Conservation (phyloP, 2,888 invertebrate genomes). For the Polyploca ridens region DNA sequence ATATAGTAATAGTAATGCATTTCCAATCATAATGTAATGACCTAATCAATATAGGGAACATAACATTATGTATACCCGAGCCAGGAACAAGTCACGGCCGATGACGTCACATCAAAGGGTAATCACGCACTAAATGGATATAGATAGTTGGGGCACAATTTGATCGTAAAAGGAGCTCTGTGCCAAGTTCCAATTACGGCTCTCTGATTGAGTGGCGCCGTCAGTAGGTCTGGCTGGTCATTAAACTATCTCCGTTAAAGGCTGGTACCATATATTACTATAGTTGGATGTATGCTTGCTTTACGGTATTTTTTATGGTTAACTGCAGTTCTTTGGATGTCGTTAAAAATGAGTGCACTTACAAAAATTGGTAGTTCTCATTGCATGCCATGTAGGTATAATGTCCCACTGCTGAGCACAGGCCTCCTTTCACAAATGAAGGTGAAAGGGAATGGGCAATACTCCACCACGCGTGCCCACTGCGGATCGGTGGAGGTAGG, state of each 20-base stretch:
- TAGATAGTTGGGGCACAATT: constrained; percentile 45
- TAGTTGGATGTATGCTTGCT: constrained; percentile 15
- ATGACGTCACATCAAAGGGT: constrained; percentile 41
- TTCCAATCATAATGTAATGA: too few species aligned
- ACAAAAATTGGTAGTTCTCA: not conserved
- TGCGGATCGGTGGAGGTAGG: too few species aligned
- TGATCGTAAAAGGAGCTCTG: constrained; percentile 64
- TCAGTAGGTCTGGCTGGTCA: constrained; percentile 52
- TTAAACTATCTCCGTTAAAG: constrained; percentile 52
- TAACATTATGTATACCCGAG: not conserved
- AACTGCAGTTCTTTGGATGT: constrained; percentile 3
- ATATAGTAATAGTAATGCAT: too few species aligned
- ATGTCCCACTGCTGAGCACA: too few species aligned
- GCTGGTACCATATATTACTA: constrained; percentile 15
- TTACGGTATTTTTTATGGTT: constrained; percentile 17
- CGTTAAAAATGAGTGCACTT: not conserved
- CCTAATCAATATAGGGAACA: too few species aligned
- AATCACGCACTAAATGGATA: constrained; percentile 48
- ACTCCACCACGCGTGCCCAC: too few species aligned
- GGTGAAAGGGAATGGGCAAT: too few species aligned
- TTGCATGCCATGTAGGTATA: too few species aligned
- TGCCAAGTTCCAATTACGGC: constrained; percentile 66
- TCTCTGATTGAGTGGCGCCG: constrained; percentile 59
- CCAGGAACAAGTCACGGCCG: constrained; percentile 19
- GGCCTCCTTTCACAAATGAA: too few species aligned